Base-by-base conservation (phyloP, 2,797 vertebrate species). In the Carcharodon carcharias region DNA sequence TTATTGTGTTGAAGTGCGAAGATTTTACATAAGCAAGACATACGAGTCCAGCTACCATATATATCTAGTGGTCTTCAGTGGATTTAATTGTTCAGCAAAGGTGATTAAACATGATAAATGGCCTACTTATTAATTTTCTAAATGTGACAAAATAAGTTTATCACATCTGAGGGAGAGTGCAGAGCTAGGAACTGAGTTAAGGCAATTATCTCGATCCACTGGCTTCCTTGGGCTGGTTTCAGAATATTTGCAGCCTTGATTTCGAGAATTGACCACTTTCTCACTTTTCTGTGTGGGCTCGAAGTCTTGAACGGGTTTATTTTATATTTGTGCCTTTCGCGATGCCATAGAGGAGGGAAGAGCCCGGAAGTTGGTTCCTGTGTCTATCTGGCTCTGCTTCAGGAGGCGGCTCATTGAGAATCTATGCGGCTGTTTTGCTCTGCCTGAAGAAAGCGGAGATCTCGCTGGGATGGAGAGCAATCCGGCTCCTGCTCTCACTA, bases 401-500 rank as follows among this genome's bases (percentile, higher is more conserved):
- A 45, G 1, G 16, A 18, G 5, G n/a, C 1, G 45, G 2, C 18
- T 50, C 45, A n/a, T n/a, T 77, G 73, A 73, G 71, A 35, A 73
- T 2, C 65, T 31, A 6, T 9, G 67, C 67, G 67, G 67, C 67
- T 69, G 67, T 11, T 1, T 8, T 21, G 18, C 18, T 4, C 65
- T 21, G 65, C 18, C 26, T 35, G 31, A 2, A 6, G 7, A 28
- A 1, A 6, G 31, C 4, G 80, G 3, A 82, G 80, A 7, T 85
- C 40, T 7, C 0, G 40, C 82, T 85, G 61, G 1, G 12, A n/a
- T 93, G 96, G 95, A 94, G 56, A 31, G 16, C 0, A 26, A 0
- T 45, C 26, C 21, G 88, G 92, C 96, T 67, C 4, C 73, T 96
- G 1, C 50, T 35, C 85, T 98, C 26, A 97, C 97, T 11, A 2